A percentile compares a stretch with the other conserved stretches of the same genome.
These are phyloP conservation scores for Microtus montanus DNA, from an alignment of 2,113 vertebrate genomes.

Conservation along the genomic window DNA sequence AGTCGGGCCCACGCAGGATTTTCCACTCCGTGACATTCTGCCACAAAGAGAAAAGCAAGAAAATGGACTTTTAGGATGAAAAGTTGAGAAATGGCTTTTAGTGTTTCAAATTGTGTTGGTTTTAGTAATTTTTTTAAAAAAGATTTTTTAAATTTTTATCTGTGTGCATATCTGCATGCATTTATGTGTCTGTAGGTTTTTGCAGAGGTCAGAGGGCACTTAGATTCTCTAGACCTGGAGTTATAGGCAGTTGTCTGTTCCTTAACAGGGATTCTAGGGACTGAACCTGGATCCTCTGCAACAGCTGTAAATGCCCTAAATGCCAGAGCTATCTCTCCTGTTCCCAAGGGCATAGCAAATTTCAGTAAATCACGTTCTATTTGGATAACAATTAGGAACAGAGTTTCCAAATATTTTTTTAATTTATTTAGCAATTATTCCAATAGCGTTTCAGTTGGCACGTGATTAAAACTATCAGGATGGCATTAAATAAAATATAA, in stretches of 20 bases:
- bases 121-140: background rate
- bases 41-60: background rate
- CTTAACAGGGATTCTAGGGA: background rate
- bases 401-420: slow-evolving; percentile 58
- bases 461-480: background rate
- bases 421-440: slow-evolving; percentile 15
- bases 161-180: background rate
- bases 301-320: background rate
- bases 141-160: background rate
- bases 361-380: background rate
- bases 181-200: background rate
- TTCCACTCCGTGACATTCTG: background rate
- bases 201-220: background rate
- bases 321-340: too few relatives aligned
- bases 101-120: slow-evolving; percentile 11
- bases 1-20: background rate
- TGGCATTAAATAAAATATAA: slow-evolving; percentile 38
- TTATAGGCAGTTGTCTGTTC: background rate
- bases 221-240: background rate
- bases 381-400: background rate
- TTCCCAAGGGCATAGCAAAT: background rate
- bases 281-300: background rate
- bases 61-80: slow-evolving; percentile 8
- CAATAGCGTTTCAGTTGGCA: background rate
- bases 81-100: slow-evolving; percentile 28